These are phyloP conservation scores for Drosophila neotestacea DNA, from an alignment of 2,888 invertebrate genomes.

Conservation along the genomic window DNA sequence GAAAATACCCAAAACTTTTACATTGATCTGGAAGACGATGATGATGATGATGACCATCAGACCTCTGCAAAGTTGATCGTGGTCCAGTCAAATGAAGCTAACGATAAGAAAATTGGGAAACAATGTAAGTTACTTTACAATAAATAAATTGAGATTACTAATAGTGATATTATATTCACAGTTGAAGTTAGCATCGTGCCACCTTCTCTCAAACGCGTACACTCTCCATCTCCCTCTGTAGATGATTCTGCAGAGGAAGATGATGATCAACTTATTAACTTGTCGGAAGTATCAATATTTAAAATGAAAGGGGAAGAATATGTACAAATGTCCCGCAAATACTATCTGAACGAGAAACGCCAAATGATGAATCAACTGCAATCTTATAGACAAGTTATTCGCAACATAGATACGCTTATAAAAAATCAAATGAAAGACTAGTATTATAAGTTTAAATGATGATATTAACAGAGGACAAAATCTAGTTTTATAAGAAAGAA, in stretches of 20 bases:
- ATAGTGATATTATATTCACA: conserved; percentile 7
- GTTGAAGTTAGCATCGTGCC: conserved; percentile 33
- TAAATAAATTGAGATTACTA: background rate
- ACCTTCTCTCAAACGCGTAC: conserved; percentile 23
- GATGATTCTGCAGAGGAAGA: background rate
- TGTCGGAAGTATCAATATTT: conserved; percentile 74
- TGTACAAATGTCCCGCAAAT: conserved; percentile 83
- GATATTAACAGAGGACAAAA: too few relatives aligned
- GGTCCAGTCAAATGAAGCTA: conserved; percentile 66
- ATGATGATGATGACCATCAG: conserved; percentile 37
- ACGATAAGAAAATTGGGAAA: background rate
- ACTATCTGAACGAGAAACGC: conserved; percentile 79
- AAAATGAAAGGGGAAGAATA: conserved; percentile 83
- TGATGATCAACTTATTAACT: conserved; percentile 53
- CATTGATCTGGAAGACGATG: conserved; percentile 51
- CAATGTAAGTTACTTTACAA: background rate
- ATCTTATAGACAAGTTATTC: conserved; percentile 67
- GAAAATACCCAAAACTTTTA: conserved; percentile 27
- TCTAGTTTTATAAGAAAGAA: too few relatives aligned
- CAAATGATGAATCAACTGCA: conserved; percentile 61
- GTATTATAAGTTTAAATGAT: too few relatives aligned
- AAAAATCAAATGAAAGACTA: background rate
- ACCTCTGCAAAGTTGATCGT: conserved; percentile 38
- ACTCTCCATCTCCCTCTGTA: background rate
- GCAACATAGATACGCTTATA: conserved; percentile 57